Evolutionary conservation across 2,113 vertebrate genomes (phyloP).

Genomic region (Hemicordylus capensis): DNA sequence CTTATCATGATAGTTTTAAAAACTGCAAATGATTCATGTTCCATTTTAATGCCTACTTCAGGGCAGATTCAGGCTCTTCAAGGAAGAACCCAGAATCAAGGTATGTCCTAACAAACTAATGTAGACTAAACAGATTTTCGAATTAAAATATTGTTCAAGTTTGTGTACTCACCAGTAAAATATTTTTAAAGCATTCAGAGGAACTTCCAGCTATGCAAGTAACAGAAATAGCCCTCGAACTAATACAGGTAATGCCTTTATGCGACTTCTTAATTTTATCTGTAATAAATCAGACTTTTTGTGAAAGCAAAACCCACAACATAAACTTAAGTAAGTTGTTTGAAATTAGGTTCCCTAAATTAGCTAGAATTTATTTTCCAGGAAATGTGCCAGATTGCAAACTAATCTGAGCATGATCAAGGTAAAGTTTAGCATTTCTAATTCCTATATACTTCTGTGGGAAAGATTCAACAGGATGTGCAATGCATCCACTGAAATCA

Average conservation of each 20-base stretch:
- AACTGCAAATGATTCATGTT: slow-evolving; percentile 32
- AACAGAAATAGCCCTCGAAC: slow-evolving; percentile 74
- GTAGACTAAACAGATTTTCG: slow-evolving; percentile 12
- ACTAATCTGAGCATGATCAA: not conserved
- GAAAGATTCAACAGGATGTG: not conserved
- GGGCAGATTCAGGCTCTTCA: slow-evolving; percentile 81
- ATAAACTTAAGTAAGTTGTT: not conserved
- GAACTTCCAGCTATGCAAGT: slow-evolving; percentile 71
- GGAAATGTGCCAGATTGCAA: not conserved
- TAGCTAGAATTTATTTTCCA: not conserved
- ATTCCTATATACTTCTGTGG: not conserved
- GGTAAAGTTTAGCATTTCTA: not conserved
- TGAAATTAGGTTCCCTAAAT: not conserved
- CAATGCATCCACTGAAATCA: not conserved
- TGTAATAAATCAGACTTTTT: not conserved
- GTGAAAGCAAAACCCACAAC: not conserved
- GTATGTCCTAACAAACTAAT: slow-evolving; percentile 68
- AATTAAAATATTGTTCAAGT: slow-evolving; percentile 48
- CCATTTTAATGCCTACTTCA: slow-evolving; percentile 70
- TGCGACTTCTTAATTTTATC: slow-evolving; percentile 7
- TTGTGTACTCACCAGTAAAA: slow-evolving; percentile 52
- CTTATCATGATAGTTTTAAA: slow-evolving; percentile 2
- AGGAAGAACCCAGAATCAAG: slow-evolving; percentile 79
- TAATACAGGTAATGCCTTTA: slow-evolving; percentile 79
- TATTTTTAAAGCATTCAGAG: slow-evolving; percentile 86